Base-by-base conservation (phyloP, 2,113 vertebrate genomes). In the Chrysemys picta region DNA sequence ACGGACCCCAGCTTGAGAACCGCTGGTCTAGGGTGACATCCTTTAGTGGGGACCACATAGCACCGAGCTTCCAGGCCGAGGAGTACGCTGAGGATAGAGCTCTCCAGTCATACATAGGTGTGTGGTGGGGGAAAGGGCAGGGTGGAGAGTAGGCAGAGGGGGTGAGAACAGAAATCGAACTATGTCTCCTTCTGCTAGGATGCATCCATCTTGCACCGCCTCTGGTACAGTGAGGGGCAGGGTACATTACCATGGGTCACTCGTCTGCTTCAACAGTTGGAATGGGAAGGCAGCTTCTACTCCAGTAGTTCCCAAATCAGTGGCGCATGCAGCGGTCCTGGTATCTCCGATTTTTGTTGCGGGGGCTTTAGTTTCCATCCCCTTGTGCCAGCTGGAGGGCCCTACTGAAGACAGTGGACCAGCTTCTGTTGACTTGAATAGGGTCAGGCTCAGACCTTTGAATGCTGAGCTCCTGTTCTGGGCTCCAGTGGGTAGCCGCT, bases 11-110 rank as follows among this genome's bases (percentile, higher is more conserved):
- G 53, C 19, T 54, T 54, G 53, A 54, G 21, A 22, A 54, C 53
- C 8, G 21, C 53, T 54, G 21, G 22, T 82, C 87, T 27, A 3
- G 8, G n/a, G 65, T 2, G 52, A 42, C 9, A 10, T 12, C 3
- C 57, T 83, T 59, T 22, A 84, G 35, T n/a, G 45, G 42, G 0
- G 10, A 72, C 25, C 10, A 17, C 1, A 0, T 0, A 3, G 50
- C 9, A 83, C 35, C 0, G 0, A 21, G 54, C 17, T 78, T 45
- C 59, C 21, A 27, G 42, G 4, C 76, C 53, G 38, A 47, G 52
- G 10, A 3, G 17, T 7, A n/a, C 24, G 4, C 22, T 50, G 54
- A 52, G n/a, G 27, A 52, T 42, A 24, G 12, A 11, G 38, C 10
- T 78, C 49, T 62, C 62, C 29, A 35, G 35, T 50, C 56, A 14